Percentiles rank a stretch among this genome's conserved stretches.
phyloP scores from a whole-genome alignment of 30 jellyfish, hydroid and myxozoan species.

The Mastigias papua region DNA sequence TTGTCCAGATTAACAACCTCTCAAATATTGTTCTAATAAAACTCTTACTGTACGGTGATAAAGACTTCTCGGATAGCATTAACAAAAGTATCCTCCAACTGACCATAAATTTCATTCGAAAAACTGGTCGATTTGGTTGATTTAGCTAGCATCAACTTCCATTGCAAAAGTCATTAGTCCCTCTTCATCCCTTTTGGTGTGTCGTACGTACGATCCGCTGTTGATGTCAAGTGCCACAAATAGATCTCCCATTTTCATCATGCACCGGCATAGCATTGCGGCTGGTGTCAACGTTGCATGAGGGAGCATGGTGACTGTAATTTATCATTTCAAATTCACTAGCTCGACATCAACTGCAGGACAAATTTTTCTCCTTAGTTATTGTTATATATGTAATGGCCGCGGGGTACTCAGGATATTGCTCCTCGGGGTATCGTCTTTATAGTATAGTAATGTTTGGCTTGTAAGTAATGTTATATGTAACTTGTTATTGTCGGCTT shows the following conservation, averaged over 20 bases:
- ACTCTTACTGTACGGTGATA: slow-evolving; percentile 43
- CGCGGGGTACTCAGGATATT: slow-evolving; percentile 19
- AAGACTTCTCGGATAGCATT: slow-evolving; percentile 18
- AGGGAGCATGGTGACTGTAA: neutral
- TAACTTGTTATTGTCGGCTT: neutral
- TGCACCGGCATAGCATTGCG: neutral
- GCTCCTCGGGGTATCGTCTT: slow-evolving; percentile 34
- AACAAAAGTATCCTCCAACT: slow-evolving; percentile 35
- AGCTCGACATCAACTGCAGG: neutral
- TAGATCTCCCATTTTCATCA: neutral
- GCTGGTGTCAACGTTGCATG: neutral
- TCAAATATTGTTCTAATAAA: slow-evolving; percentile 32
- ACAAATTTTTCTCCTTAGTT: slow-evolving; percentile 2
- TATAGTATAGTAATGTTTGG: slow-evolving; percentile 3
- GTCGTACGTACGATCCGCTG: neutral
- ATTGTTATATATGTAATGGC: neutral
- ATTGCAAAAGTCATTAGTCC: slow-evolving; percentile 10
- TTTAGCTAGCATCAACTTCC: neutral
- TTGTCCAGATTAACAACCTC: slow-evolving; percentile 37
- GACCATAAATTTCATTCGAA: slow-evolving; percentile 28
- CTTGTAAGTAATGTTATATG: slow-evolving; percentile 21
- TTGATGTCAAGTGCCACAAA: neutral
- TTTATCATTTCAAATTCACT: neutral
- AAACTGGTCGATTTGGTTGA: slow-evolving; percentile 43
- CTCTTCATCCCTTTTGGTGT: neutral